A percentile compares a stretch with the other conserved stretches of the same genome.
phyloP scores from a whole-genome alignment of 2,113 vertebrate genomes.

The Lathamus discolor region DNA sequence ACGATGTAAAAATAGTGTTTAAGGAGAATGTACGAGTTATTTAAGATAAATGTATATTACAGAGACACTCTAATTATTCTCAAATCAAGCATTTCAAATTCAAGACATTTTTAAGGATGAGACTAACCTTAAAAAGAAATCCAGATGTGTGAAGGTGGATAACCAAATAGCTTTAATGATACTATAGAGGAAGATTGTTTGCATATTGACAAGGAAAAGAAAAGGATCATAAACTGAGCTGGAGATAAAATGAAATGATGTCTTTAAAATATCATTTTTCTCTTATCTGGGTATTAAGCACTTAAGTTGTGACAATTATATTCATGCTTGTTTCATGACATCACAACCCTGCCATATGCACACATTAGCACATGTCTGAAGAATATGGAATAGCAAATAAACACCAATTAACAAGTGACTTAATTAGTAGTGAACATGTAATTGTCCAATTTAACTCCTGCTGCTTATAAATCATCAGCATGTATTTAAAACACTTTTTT shows the following conservation, averaged over 20 bases:
- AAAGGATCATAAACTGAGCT: background rate
- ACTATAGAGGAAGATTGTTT: background rate
- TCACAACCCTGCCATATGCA: background rate
- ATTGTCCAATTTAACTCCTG: conserved; percentile 3
- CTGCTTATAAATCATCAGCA: conserved; percentile 4
- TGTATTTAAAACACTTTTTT: background rate
- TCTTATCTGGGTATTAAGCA: background rate
- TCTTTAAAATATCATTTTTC: background rate
- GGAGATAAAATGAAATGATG: background rate
- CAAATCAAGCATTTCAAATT: background rate
- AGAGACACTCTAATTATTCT: background rate
- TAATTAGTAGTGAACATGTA: conserved; percentile 3
- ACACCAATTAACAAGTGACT: background rate
- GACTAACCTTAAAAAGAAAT: background rate
- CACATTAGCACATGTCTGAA: background rate
- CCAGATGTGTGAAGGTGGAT: background rate
- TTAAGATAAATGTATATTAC: background rate
- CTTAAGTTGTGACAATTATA: background rate
- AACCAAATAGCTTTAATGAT: background rate
- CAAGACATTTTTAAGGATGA: background rate
- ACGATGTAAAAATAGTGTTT: background rate
- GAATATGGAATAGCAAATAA: background rate
- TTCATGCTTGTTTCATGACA: background rate
- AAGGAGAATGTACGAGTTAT: background rate
- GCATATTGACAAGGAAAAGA: background rate